Percentiles rank a stretch among this genome's conserved stretches.
Evolutionary conservation across 2,113 vertebrate genomes (phyloP).

Genomic region (Nycticryphes semicollaris): DNA sequence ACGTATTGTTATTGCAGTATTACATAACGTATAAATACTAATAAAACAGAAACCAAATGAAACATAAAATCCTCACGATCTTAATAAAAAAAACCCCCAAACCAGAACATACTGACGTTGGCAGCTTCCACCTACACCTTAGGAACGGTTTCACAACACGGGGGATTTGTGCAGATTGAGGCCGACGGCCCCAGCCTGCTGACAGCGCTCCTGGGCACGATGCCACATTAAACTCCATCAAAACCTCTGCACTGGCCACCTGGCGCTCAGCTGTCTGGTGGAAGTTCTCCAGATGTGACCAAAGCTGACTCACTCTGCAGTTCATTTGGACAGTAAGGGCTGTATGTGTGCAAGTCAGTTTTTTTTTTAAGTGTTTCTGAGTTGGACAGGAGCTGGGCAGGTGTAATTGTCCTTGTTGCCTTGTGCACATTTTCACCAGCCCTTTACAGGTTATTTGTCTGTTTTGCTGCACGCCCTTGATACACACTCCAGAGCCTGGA

Average conservation of each 20-base stretch:
- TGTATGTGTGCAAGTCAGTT: fast-evolving
- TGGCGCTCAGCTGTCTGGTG: neutral
- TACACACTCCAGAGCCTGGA: neutral
- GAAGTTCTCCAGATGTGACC: neutral
- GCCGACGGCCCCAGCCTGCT: neutral
- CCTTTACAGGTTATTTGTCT: neutral
- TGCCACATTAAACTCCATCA: neutral
- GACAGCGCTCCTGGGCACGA: neutral
- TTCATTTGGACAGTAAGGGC: neutral
- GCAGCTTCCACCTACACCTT: neutral
- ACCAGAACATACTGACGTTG: neutral
- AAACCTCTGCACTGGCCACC: neutral
- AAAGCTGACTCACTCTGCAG: neutral
- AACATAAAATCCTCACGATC: neutral
- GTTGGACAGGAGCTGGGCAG: neutral
- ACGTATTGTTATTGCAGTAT: neutral
- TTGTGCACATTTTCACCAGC: neutral
- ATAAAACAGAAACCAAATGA: neutral
- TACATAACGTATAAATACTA: neutral
- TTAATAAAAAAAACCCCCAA: neutral
- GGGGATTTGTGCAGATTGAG: neutral
- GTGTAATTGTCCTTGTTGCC: neutral
- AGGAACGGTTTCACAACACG: neutral
- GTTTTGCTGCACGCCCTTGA: neutral
- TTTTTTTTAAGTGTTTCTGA: neutral